Evolutionary conservation across 2,797 vertebrate species (phyloP).

Genomic region (Calcarius lapponicus): DNA sequence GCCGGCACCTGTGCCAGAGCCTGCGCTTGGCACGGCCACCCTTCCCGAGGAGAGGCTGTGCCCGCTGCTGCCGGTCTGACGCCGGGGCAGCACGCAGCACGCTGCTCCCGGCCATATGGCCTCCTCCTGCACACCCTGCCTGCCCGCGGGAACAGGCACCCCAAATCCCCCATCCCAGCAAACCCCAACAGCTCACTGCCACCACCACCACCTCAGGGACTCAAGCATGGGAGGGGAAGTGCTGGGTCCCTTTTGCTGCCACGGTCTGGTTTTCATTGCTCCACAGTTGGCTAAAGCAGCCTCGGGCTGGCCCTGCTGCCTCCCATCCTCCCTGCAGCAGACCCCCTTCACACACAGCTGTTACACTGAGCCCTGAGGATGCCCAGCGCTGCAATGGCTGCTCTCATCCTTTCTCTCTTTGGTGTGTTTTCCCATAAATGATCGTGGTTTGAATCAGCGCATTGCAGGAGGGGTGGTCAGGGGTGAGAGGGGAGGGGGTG

Average conservation of each 20-base stretch:
- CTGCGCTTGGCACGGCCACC: constrained; percentile 9
- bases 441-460: neutral
- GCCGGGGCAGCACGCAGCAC: neutral
- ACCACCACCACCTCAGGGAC: neutral
- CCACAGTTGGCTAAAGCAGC: neutral
- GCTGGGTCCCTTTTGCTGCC: neutral
- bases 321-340: fast-evolving
- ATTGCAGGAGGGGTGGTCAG: neutral
- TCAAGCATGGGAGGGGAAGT: fast-evolving
- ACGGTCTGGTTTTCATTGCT: neutral
- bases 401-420: neutral
- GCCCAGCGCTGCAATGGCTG: fast-evolving
- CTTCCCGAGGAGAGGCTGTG: constrained; percentile 17
- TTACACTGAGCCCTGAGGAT: neutral
- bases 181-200: neutral
- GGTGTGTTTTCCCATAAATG: neutral
- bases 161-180: neutral
- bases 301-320: fast-evolving
- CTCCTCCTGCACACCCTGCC: neutral
- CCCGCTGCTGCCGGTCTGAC: constrained; percentile 15
- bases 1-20: neutral
- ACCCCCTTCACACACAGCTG: neutral
- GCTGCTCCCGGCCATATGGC: constrained; percentile 57
- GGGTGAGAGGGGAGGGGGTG: fast-evolving
- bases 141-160: fast-evolving